Evolutionary conservation across 1,140 invertebrate species (phyloP).

Genomic region (Aphidius ervi): DNA sequence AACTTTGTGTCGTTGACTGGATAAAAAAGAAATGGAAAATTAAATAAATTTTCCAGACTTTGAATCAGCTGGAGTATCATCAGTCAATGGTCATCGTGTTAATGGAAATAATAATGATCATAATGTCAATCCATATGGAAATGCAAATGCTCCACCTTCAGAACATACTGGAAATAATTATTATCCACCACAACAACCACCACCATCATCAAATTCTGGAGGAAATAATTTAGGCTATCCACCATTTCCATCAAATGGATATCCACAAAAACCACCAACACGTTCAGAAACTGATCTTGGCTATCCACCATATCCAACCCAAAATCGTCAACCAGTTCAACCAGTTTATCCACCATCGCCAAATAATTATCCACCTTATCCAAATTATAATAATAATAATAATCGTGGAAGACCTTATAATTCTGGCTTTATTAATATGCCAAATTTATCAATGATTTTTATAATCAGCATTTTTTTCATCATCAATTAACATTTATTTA

Average conservation of each 20-base stretch:
- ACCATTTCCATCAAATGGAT: conserved; percentile 36
- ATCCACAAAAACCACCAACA: conserved; percentile 30
- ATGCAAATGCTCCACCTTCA: conserved; percentile 47
- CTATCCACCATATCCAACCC: conserved; percentile 42
- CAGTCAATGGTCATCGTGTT: conserved; percentile 40
- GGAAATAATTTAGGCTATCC: conserved; percentile 37
- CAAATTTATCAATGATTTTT: no score
- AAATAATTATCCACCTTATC: conserved; percentile 27
- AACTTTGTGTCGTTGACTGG: background rate
- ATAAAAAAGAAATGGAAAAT: conserved; percentile 4
- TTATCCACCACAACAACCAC: conserved; percentile 14
- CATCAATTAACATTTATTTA: no score
- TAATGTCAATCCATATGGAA: conserved; percentile 42
- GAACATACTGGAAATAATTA: conserved; percentile 27
- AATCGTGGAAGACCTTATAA: conserved; percentile 27
- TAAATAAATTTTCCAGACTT: conserved; percentile 40
- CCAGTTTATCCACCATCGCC: conserved; percentile 21
- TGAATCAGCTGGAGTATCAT: conserved; percentile 43
- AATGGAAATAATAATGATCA: conserved; percentile 23
- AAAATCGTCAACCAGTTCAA: conserved; percentile 40
- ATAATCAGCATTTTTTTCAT: no score
- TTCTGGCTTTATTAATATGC: no score
- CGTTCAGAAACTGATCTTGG: conserved; percentile 27
- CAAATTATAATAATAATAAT: conserved; percentile 23
- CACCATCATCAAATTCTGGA: conserved; percentile 4